Evolutionary conservation across 2,797 vertebrate species (phyloP).

Genomic region (Pelodytes ibericus): DNA sequence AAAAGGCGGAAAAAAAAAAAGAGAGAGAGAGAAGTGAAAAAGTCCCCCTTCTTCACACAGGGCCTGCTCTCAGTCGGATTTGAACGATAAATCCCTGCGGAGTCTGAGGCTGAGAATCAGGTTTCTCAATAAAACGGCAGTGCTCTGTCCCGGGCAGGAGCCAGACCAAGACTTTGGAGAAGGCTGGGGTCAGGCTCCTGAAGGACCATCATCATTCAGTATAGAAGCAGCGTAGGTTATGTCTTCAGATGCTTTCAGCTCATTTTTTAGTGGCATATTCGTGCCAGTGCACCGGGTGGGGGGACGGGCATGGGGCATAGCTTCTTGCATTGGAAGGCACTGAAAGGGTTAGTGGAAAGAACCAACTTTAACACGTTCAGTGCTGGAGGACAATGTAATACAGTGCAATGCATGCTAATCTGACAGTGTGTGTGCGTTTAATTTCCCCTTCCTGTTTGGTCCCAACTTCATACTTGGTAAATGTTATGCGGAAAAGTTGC

Average conservation of each 20-base stretch:
- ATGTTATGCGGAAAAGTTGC: no score
- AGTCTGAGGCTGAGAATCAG: slow-evolving; percentile 59
- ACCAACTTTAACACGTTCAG: no score
- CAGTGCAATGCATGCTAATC: no score
- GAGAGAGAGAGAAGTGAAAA: slow-evolving; percentile 25
- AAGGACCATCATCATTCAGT: slow-evolving; percentile 23
- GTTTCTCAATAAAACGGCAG: slow-evolving; percentile 58
- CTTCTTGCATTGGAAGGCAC: no score
- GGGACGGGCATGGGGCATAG: no score
- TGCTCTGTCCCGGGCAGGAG: slow-evolving; percentile 44
- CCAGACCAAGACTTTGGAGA: slow-evolving; percentile 37
- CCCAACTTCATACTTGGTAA: no score
- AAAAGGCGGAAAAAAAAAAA: slow-evolving; percentile 53
- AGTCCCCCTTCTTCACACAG: slow-evolving; percentile 47
- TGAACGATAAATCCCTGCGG: slow-evolving; percentile 49
- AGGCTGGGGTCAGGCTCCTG: slow-evolving; percentile 25
- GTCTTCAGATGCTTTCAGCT: slow-evolving; percentile 2
- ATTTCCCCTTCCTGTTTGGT: no score
- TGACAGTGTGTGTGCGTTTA: no score
- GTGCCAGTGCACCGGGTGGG: no score
- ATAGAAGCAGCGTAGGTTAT: slow-evolving; percentile 39
- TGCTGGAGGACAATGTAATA: no score
- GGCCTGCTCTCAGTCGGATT: slow-evolving; percentile 46
- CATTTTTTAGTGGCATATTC: no score
- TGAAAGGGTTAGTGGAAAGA: no score